A percentile compares a stretch with the other conserved stretches of the same genome.
phyloP scores from a whole-genome alignment of 2,113 vertebrate species.

The Clarias macrocephalus region DNA sequence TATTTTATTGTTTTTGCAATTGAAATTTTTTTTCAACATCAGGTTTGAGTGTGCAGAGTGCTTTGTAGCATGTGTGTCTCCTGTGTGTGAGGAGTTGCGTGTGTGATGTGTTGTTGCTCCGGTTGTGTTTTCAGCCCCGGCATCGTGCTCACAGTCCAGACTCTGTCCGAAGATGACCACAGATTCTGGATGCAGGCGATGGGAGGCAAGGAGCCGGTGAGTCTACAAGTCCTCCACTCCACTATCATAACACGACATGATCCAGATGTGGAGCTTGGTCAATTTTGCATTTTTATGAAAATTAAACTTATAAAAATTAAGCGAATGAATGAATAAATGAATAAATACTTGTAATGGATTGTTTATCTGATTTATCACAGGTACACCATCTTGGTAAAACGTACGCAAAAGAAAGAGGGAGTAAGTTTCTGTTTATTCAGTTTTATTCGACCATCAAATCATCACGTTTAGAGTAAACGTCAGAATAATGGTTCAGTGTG shows the following conservation, averaged over 20 bases:
- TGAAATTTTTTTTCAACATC: not conserved
- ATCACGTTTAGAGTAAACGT: not conserved
- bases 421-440: conserved; percentile 71
- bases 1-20: not conserved
- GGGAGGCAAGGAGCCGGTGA: conserved; percentile 95
- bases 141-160: conserved; percentile 85
- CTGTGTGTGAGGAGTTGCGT: not conserved
- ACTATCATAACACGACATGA: not conserved
- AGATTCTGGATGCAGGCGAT: conserved; percentile 93
- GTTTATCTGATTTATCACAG: conserved; percentile 54
- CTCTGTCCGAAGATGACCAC: conserved; percentile 90
- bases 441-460: not conserved
- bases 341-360: not conserved
- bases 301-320: not conserved
- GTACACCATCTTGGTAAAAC: conserved; percentile 76
- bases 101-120: not conserved
- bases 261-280: not conserved
- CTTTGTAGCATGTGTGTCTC: not conserved
- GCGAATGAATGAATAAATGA: not conserved
- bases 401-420: conserved; percentile 83
- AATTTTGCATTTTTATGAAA: not conserved
- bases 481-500: not conserved
- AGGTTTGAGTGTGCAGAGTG: not conserved
- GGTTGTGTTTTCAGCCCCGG: conserved; percentile 76
- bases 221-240: not conserved